These are phyloP conservation scores for Rhopalosiphum nymphaeae DNA, from an alignment of 2,888 invertebrate species.

Conservation along the genomic window DNA sequence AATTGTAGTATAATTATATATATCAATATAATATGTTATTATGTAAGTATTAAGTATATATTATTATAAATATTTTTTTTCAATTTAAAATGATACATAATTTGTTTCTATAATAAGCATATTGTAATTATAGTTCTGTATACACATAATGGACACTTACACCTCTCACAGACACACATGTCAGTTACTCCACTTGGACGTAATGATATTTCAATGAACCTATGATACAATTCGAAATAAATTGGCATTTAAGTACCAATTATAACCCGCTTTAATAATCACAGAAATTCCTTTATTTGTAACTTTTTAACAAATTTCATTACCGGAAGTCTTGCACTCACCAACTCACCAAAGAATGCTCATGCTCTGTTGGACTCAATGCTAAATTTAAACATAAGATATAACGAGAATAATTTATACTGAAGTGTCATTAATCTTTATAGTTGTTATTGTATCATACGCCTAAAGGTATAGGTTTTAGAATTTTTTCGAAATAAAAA, in stretches of 20 bases:
- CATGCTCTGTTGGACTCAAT: background rate
- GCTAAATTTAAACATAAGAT: background rate
- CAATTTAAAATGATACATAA: background rate
- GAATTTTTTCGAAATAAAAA: background rate
- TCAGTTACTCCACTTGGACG: background rate
- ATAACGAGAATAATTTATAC: background rate
- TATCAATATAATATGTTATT: background rate
- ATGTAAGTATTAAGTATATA: background rate
- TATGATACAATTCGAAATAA: background rate
- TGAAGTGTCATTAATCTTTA: background rate
- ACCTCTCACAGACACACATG: background rate
- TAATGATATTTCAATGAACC: background rate
- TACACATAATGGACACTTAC: background rate
- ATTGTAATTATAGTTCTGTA: background rate
- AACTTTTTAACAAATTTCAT: too few relatives aligned
- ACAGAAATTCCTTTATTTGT: too few relatives aligned
- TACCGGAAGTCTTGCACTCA: too few relatives aligned
- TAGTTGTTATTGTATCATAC: background rate
- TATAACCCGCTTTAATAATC: too few relatives aligned
- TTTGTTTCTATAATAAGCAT: background rate
- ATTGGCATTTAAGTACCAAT: background rate
- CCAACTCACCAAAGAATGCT: background rate
- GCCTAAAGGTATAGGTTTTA: background rate
- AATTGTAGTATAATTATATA: background rate
- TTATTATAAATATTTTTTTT: background rate